Evolutionary conservation across 1,140 invertebrate species (phyloP).

Genomic region (Ooceraea biroi): DNA sequence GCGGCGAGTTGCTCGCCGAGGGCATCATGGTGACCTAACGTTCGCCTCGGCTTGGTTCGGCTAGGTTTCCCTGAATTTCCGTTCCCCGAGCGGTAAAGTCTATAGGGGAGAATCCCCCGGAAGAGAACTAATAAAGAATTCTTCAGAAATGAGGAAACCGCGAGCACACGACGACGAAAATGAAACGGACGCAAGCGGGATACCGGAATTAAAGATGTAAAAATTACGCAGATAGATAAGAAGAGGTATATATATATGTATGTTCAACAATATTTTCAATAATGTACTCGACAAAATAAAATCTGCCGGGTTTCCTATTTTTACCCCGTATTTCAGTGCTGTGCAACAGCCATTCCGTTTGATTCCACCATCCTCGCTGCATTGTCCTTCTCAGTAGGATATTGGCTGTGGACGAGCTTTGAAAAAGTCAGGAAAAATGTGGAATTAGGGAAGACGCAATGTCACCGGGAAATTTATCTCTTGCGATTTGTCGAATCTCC

Average conservation of each 20-base stretch:
- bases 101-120: not conserved
- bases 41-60: not conserved
- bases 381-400: slow-evolving; percentile 36
- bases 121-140: slow-evolving; percentile 20
- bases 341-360: not conserved
- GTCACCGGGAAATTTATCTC: slow-evolving; percentile 81
- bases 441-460: slow-evolving; percentile 64
- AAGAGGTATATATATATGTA: not conserved
- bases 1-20: slow-evolving; percentile 34
- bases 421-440: slow-evolving; percentile 27
- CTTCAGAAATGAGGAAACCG: slow-evolving; percentile 3
- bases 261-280: not conserved
- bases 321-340: not conserved
- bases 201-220: too few relatives aligned
- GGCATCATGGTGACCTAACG: not conserved
- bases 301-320: slow-evolving; percentile 14
- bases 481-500: slow-evolving; percentile 79
- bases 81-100: not conserved
- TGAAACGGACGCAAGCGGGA: too few relatives aligned
- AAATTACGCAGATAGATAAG: not conserved
- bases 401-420: not conserved
- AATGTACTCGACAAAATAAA: slow-evolving; percentile 1
- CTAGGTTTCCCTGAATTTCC: slow-evolving; percentile 36
- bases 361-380: not conserved
- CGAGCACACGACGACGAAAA: too few relatives aligned